Base-by-base conservation (phyloP, 2,888 invertebrate species). In the Poecilus cupreus region DNA sequence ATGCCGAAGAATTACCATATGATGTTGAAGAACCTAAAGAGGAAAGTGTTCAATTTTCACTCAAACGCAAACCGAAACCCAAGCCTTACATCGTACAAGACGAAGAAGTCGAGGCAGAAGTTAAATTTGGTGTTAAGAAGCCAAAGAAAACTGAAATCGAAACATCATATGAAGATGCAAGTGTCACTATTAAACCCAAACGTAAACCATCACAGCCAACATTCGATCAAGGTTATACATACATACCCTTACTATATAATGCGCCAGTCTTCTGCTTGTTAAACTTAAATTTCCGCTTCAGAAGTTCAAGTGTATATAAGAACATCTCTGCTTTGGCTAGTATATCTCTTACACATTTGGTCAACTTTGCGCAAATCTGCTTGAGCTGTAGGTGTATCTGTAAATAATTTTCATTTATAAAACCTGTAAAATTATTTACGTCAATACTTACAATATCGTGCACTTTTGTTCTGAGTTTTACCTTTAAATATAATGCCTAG, bases 151-250 rank as follows among this genome's bases (percentile, higher is more conserved):
- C 87, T 60, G 87, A 88, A 83, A 90, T 92, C 86, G 90, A 92
- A 82, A 86, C 89, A 3, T 88, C 89, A 1, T 93, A 90, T 86
- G 93, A 92, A 88, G 94, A 94, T 88, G 94, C 94, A 86, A 92
- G 93, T 10, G 20, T 75, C 20, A 94, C 93, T 81, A 89, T 96
- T 76, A 94, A 93, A 87, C 90, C 95, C 85, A 94, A 94, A 85
- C 91, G 92, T 84, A 95, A 93, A 88, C 92, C 93, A 84, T 92
- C 93, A 82, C 92, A 92, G 84, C 91, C 91, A 74, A 91, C 94
- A 54, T 93, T 93, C 86, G 92, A 93, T 83, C 93, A 94, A 91
- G 94, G 94, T 92, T 91, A 32, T 88, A 85, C 82, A 77, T 74
- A 37, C 46, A 39, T 57, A 37, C 13, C 18, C 24, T 43, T 72